Base-by-base conservation (phyloP, 30 jellyfish, hydroid and myxozoan genomes). In the Hydra vulgaris region DNA sequence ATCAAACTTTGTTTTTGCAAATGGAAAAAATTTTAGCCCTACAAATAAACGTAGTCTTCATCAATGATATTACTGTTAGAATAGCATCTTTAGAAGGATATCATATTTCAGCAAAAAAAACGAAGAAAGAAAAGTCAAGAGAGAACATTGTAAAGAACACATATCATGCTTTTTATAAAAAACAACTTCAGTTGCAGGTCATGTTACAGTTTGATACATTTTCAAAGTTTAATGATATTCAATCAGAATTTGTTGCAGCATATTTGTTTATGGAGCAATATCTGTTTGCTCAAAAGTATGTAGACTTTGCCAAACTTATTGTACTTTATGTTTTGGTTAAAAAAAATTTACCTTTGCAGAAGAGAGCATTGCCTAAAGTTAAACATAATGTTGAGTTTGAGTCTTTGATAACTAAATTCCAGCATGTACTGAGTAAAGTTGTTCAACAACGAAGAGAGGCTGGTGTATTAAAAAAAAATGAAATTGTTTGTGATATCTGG, bases 1-100 rank as follows among this genome's bases (percentile, higher is more conserved):
- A 40, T 40, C 5, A 40, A 40, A 40, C 8, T 12, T 40, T 40
- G 15, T 24, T 21, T 1, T 74, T 61, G 82, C 20, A 24, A 17
- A n/a, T 24, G 18, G 55, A 74, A 25, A 74, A 24, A 7, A 1
- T n/a, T 21, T 24, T 74, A 68, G 82, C 25, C 12, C 25, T 74
- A 25, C 21, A 25, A 25, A 15, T 74, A 24, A 74, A 74, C 20
- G 82, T 74, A 7, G 82, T 74, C 15, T 74, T 74, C 16, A 15
- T 74, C 1, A 68, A 74, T 16, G 82, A 54, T 16, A 74, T 74
- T 27, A 16, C 18, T 1, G 70, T 74, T 17, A 24, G 22, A 21
- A 74, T 20, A 53, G 17, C 79, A 20, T 15, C 27, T 15, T 20
- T 71, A 71, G 20, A 71, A 0, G 79, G 26, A 0, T 71, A 23